Conservation (phyloP, 2,797 vertebrate species). For the Sandelia bainsii region DNA sequence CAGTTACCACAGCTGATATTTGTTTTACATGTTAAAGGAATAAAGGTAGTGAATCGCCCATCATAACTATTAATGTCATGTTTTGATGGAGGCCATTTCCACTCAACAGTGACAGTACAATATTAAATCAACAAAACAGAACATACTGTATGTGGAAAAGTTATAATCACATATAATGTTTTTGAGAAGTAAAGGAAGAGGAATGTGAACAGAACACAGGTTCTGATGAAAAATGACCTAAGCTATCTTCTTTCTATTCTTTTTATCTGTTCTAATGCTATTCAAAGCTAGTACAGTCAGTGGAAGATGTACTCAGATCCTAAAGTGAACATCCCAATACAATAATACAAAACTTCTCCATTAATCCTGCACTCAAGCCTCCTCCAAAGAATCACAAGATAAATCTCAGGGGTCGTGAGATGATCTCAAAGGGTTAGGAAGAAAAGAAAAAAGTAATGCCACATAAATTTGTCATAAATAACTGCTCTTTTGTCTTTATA, state of each 20-base stretch:
- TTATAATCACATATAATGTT: background rate
- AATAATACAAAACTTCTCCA: no score
- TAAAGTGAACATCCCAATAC: no score
- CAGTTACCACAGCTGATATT: conserved; percentile 21
- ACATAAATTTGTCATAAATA: no score
- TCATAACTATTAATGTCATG: background rate
- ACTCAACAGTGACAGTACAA: background rate
- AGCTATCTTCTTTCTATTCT: background rate
- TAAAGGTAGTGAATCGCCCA: background rate
- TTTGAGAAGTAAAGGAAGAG: background rate
- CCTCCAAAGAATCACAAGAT: no score
- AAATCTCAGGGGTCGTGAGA: no score
- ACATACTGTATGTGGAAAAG: background rate
- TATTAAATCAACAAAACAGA: background rate
- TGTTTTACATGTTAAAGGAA: conserved; percentile 5
- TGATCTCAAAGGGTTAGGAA: no score
- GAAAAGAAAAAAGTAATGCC: no score
- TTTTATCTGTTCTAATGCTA: no score
- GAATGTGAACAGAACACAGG: conserved; percentile 7
- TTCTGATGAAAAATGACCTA: background rate
- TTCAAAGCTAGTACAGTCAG: background rate
- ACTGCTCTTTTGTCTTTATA: no score
- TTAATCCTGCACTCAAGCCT: no score
- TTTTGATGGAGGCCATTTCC: background rate
- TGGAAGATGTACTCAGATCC: no score